Percentiles rank a stretch among this genome's conserved stretches.
phyloP scores from a whole-genome alignment of 2,888 invertebrate genomes.

The Melipona bicolor region DNA sequence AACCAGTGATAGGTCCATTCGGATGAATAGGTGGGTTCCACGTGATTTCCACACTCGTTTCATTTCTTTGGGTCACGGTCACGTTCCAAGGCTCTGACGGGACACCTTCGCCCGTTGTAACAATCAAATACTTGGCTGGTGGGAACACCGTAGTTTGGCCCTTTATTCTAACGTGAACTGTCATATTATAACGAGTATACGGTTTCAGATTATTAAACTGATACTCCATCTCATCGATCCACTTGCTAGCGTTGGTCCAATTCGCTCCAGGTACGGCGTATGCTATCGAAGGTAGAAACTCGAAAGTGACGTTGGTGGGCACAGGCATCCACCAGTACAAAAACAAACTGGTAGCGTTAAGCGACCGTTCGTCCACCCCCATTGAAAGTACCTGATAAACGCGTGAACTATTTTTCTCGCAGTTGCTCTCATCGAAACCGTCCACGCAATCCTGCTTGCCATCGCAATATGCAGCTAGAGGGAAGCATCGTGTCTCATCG shows the following conservation, averaged over 20 bases:
- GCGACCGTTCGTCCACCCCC: slow-evolving; percentile 87
- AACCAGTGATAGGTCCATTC: slow-evolving; percentile 87
- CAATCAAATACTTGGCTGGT: slow-evolving; percentile 87
- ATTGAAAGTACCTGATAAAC: slow-evolving; percentile 87
- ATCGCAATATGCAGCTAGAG: slow-evolving; percentile 88
- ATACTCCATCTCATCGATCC: slow-evolving; percentile 87
- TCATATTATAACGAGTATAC: slow-evolving; percentile 91
- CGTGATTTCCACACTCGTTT: slow-evolving; percentile 87
- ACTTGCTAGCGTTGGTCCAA: slow-evolving; percentile 87
- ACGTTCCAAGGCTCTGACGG: slow-evolving; percentile 90
- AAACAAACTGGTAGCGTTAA: slow-evolving; percentile 87
- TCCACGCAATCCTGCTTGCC: slow-evolving; percentile 90
- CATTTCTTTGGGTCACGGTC: slow-evolving; percentile 87
- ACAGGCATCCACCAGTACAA: slow-evolving; percentile 88
- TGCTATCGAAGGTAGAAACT: slow-evolving; percentile 89
- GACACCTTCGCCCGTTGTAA: slow-evolving; percentile 89
- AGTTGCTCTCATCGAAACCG: slow-evolving; percentile 90
- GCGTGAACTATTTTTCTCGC: slow-evolving; percentile 84
- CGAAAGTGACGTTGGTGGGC: slow-evolving; percentile 84
- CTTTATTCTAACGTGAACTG: slow-evolving; percentile 89
- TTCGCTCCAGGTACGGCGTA: slow-evolving; percentile 84
- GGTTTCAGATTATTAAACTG: slow-evolving; percentile 88
- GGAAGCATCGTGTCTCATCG: slow-evolving; percentile 87
- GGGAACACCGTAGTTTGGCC: slow-evolving; percentile 86
- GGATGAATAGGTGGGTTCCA: slow-evolving; percentile 89